A percentile compares a stretch with the other conserved stretches of the same genome.
These are phyloP conservation scores for Phoxinus phoxinus DNA, from an alignment of 2,113 vertebrate species.

Conservation along the genomic window DNA sequence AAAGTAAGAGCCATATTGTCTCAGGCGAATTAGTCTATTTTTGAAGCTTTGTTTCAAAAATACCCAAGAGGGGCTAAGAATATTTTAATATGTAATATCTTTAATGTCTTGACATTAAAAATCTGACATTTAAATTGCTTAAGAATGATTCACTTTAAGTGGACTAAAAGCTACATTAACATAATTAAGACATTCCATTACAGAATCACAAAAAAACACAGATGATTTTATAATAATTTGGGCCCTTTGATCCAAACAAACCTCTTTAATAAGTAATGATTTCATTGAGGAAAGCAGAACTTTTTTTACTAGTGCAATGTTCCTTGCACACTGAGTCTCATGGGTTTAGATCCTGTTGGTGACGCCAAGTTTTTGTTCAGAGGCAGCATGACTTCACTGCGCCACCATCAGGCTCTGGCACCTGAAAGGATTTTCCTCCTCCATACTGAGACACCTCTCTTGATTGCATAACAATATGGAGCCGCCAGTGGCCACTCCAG, in stretches of 20 bases:
- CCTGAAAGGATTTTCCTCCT: neutral
- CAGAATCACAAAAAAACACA: neutral
- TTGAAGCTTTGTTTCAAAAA: neutral
- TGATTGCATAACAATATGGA: constrained; percentile 41
- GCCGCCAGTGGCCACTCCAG: constrained; percentile 24
- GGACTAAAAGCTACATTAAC: neutral
- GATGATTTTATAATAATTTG: neutral
- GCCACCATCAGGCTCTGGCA: constrained; percentile 37
- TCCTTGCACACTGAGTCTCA: neutral
- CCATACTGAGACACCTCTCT: constrained; percentile 18
- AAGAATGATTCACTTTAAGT: neutral
- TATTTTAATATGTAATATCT: neutral
- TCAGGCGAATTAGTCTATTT: neutral
- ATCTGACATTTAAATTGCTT: constrained; percentile 24
- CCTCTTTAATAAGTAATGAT: neutral
- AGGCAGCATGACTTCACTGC: constrained; percentile 14
- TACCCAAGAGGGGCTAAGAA: neutral
- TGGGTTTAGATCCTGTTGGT: constrained; percentile 2
- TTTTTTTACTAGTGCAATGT: neutral
- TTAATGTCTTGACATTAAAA: constrained; percentile 38
- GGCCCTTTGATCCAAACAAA: neutral
- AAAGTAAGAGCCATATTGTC: no score
- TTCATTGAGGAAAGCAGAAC: neutral
- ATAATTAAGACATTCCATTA: neutral
- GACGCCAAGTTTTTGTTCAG: constrained; percentile 26